phyloP scores from a whole-genome alignment of 2,888 invertebrate genomes.

The Drosophila atroscutellata region DNA sequence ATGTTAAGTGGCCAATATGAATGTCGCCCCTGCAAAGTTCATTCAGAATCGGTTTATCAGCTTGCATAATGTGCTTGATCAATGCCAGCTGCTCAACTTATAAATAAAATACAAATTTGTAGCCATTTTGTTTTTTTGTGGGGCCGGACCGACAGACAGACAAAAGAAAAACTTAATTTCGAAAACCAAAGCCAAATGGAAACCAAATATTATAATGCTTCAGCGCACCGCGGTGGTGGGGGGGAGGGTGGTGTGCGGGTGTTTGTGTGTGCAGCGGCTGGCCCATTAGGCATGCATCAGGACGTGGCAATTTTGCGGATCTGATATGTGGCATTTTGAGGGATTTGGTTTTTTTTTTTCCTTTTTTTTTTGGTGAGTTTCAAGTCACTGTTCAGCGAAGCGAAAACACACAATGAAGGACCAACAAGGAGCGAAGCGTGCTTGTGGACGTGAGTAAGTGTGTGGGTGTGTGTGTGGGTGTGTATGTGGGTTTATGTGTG shows the following conservation, averaged over 20 bases:
- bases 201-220: constrained; percentile 68
- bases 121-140: constrained; percentile 38
- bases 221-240: constrained; percentile 26
- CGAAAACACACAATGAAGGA: constrained; percentile 47
- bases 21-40: constrained; percentile 43
- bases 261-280: constrained; percentile 18
- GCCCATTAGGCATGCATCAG: constrained; percentile 58
- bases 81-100: constrained; percentile 43
- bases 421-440: constrained; percentile 11
- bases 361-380: constrained; percentile 11
- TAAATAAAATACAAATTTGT: constrained; percentile 70
- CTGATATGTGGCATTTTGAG: constrained; percentile 44
- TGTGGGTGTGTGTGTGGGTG: neutral
- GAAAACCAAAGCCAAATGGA: constrained; percentile 49
- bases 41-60: constrained; percentile 30
- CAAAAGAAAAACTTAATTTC: constrained; percentile 53
- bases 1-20: constrained; percentile 50
- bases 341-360: constrained; percentile 30
- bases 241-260: constrained; percentile 1
- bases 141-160: constrained; percentile 17
- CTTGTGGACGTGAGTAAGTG: constrained; percentile 9
- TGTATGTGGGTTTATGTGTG: constrained; percentile 3
- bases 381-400: constrained; percentile 48
- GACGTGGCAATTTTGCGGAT: constrained; percentile 54
- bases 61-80: constrained; percentile 37